Conservation (phyloP, 2,113 vertebrate genomes). For the Ctenomys sociabilis region DNA sequence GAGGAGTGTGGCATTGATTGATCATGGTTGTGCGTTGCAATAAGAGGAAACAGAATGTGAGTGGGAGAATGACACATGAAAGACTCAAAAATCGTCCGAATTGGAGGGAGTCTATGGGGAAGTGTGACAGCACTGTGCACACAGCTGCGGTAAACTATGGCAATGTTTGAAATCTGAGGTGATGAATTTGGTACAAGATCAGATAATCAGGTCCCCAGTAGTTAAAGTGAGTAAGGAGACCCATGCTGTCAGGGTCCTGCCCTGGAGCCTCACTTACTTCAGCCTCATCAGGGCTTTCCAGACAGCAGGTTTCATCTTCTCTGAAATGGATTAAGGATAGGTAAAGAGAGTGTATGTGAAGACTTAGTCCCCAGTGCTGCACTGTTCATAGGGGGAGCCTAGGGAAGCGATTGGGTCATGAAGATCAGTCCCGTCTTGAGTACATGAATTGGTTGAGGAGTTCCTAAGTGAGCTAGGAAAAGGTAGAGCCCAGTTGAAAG, state of each 20-base stretch:
- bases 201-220: too few relatives aligned
- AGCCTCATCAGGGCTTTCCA: not conserved
- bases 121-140: not conserved
- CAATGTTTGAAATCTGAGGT: not conserved
- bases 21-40: not conserved
- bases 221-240: not conserved
- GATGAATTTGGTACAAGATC: not conserved
- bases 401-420: not conserved
- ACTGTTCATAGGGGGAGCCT: not conserved
- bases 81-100: not conserved
- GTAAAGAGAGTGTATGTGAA: not conserved
- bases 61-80: not conserved
- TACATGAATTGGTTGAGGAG: not conserved
- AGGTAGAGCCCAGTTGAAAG: not conserved
- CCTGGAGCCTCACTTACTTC: not conserved
- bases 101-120: accelerated
- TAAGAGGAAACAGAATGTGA: not conserved
- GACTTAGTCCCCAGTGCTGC: not conserved
- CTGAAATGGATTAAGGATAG: not conserved
- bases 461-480: not conserved
- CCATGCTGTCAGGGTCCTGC: accelerated
- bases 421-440: not conserved
- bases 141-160: too few relatives aligned
- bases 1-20: not conserved
- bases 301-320: not conserved